Evolutionary conservation across 2,797 vertebrate genomes (phyloP).

Genomic region (Hipposideros larvatus): DNA sequence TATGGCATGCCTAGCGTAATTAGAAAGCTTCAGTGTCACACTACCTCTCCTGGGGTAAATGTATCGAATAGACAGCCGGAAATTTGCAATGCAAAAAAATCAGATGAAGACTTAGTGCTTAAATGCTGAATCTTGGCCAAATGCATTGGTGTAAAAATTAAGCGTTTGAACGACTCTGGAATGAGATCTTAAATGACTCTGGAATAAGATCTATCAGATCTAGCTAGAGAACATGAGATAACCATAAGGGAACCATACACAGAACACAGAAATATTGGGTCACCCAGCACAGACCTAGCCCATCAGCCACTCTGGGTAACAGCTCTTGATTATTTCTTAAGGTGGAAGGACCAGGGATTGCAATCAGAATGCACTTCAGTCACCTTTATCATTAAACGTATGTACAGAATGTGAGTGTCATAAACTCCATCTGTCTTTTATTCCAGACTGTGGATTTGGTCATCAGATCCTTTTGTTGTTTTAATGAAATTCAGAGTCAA

Average conservation of each 20-base stretch:
- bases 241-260: background rate
- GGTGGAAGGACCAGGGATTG: background rate
- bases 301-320: fast-evolving
- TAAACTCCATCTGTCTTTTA: background rate
- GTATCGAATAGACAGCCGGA: background rate
- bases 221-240: background rate
- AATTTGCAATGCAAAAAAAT: background rate
- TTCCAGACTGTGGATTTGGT: fast-evolving
- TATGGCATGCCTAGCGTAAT: background rate
- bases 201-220: background rate
- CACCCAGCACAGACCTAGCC: fast-evolving
- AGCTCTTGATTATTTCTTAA: background rate
- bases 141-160: background rate
- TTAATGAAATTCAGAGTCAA: background rate
- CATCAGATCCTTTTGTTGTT: background rate
- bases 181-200: background rate
- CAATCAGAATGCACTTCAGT: no score
- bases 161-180: background rate
- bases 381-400: background rate
- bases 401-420: background rate
- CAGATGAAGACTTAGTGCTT: background rate
- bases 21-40: background rate
- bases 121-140: background rate
- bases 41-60: fast-evolving
- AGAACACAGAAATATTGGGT: background rate